Evolutionary conservation across 2,113 vertebrate genomes (phyloP).

Genomic region (Myotis brandtii): DNA sequence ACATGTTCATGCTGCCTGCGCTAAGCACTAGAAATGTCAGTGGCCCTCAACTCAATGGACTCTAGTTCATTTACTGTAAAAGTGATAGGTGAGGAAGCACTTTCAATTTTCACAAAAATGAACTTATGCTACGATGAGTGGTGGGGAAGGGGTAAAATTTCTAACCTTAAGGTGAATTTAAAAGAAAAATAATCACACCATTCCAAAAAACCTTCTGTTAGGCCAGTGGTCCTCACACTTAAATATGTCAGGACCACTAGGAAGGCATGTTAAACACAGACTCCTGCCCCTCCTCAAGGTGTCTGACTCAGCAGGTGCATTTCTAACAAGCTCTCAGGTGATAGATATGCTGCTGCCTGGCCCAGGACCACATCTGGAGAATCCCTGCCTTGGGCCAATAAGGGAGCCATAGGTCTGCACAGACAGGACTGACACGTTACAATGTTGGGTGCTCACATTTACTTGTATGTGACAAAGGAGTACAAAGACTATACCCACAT

Average conservation of each 20-base stretch:
- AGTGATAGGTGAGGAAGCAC: accelerated
- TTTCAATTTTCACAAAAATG: too few species aligned
- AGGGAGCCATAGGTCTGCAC: not conserved
- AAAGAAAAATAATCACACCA: not conserved
- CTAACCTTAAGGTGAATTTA: not conserved
- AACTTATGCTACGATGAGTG: not conserved
- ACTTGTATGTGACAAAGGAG: accelerated
- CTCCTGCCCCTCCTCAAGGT: accelerated
- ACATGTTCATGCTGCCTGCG: accelerated
- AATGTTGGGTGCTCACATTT: accelerated
- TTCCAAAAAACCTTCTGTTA: too few species aligned
- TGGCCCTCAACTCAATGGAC: accelerated
- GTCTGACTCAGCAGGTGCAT: not conserved
- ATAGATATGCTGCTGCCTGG: accelerated
- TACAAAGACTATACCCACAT: conserved; percentile 88
- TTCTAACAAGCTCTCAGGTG: not conserved
- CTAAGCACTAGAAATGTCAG: too few species aligned
- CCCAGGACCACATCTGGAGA: not conserved
- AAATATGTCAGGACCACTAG: not conserved
- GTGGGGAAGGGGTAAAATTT: not conserved
- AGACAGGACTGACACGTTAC: too few species aligned
- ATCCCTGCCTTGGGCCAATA: too few species aligned
- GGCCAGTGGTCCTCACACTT: not conserved
- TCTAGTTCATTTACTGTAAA: accelerated
- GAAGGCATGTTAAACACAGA: accelerated